Conservation (phyloP, 2,888 invertebrate genomes). For the Cheilosia pagana region DNA sequence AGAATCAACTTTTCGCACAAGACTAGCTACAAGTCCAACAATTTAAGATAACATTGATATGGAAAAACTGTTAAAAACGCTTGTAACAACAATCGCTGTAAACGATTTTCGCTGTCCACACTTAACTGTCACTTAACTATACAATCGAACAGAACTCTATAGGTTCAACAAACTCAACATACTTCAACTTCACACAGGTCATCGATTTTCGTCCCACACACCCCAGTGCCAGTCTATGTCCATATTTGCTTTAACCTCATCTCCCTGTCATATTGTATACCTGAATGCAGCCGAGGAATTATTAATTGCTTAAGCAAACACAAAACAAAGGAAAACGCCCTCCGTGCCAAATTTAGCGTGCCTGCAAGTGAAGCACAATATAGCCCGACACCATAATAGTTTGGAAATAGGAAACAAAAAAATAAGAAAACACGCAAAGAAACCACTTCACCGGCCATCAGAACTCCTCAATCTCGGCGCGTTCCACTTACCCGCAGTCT, state of each 20-base stretch:
- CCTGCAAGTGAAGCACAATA: slow-evolving; percentile 40
- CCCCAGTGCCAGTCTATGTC: slow-evolving; percentile 3
- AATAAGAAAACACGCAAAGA: slow-evolving; percentile 1
- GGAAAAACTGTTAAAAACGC: too few species aligned
- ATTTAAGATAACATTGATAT: too few species aligned
- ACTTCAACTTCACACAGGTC: too few species aligned
- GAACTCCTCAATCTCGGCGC: slow-evolving; percentile 49
- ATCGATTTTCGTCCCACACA: too few species aligned
- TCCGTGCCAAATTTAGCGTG: slow-evolving; percentile 55
- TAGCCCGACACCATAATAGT: slow-evolving; percentile 35
- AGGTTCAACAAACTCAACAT: too few species aligned
- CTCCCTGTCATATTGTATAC: not conserved
- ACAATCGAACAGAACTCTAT: too few species aligned
- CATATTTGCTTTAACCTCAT: slow-evolving; percentile 12
- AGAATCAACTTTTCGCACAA: too few species aligned
- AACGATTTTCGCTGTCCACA: too few species aligned
- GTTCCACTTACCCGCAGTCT: slow-evolving; percentile 9
- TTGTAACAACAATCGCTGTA: too few species aligned
- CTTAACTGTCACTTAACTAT: too few species aligned
- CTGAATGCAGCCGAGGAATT: slow-evolving; percentile 32
- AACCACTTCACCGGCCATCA: slow-evolving; percentile 45
- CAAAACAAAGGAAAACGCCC: slow-evolving; percentile 45
- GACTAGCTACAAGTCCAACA: too few species aligned
- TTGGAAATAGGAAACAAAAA: not conserved
- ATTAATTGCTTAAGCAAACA: slow-evolving; percentile 49